These are phyloP conservation scores for Meiosimyza decipiens DNA, from an alignment of 2,888 invertebrate species.

Conservation along the genomic window DNA sequence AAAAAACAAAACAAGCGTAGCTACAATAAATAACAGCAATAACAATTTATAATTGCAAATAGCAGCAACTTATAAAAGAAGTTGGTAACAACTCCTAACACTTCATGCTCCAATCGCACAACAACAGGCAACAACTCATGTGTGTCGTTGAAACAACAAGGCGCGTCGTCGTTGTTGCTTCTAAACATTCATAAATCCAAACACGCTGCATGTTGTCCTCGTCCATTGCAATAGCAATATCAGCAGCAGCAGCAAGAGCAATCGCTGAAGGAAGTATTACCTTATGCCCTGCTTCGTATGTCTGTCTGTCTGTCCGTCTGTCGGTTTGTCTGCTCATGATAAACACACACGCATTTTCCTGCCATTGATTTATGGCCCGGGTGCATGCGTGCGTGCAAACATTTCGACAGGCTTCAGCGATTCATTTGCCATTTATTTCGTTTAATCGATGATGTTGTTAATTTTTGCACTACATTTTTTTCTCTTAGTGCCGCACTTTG, in stretches of 20 bases:
- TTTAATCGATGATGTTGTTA: slow-evolving; percentile 33
- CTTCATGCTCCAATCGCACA: too few relatives aligned
- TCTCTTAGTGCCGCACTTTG: too few relatives aligned
- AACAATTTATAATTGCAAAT: slow-evolving; percentile 22
- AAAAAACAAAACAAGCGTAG: too few relatives aligned
- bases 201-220: slow-evolving; percentile 22
- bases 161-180: slow-evolving; percentile 11
- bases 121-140: background rate
- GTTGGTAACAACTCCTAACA: too few relatives aligned
- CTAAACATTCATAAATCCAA: slow-evolving; percentile 26
- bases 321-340: slow-evolving; percentile 1
- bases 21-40: slow-evolving; percentile 1
- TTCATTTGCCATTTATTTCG: slow-evolving; percentile 30
- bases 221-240: too few relatives aligned
- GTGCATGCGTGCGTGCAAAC: slow-evolving; percentile 23
- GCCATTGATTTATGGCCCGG: slow-evolving; percentile 23
- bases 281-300: background rate
- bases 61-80: background rate
- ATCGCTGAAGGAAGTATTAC: background rate
- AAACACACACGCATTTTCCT: slow-evolving; percentile 24
- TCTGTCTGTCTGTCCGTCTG: slow-evolving; percentile 18
- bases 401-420: slow-evolving; percentile 21
- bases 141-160: too few relatives aligned
- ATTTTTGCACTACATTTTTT: background rate
- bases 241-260: background rate